A percentile compares a stretch with the other conserved stretches of the same genome.
These are phyloP conservation scores for Dipodomys ordii DNA, from an alignment of 2,113 vertebrate species.

Conservation along the genomic window DNA sequence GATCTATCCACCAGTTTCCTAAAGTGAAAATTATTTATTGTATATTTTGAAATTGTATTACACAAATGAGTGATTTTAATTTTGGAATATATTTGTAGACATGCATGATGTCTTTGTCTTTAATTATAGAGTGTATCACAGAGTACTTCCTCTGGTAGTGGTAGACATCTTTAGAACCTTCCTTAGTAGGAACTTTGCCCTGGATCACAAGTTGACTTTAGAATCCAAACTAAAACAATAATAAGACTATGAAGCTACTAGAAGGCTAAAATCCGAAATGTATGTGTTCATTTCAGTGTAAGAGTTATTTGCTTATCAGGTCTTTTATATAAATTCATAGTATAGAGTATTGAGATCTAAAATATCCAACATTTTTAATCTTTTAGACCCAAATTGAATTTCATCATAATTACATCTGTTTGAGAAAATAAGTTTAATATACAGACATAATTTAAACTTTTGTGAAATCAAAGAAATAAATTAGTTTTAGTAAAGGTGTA, in stretches of 20 bases:
- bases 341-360: neutral
- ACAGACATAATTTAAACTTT: slow-evolving; percentile 23
- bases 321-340: neutral
- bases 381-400: neutral
- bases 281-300: neutral
- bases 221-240: neutral
- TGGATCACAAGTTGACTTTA: neutral
- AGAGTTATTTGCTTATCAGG: neutral
- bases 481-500: slow-evolving; percentile 8
- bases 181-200: neutral
- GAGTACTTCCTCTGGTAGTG: neutral
- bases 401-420: slow-evolving; percentile 2
- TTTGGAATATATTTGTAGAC: neutral
- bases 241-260: neutral
- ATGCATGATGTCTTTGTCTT: neutral
- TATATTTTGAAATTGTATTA: neutral
- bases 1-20: neutral
- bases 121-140: neutral
- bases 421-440: neutral
- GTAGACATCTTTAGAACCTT: no score
- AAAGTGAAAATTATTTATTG: neutral
- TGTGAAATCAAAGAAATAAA: slow-evolving; percentile 46
- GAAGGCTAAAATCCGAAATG: neutral
- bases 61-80: neutral
- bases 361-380: neutral